Base-by-base conservation (phyloP, 2,113 vertebrate species). In the Epinephelus fuscoguttatus region DNA sequence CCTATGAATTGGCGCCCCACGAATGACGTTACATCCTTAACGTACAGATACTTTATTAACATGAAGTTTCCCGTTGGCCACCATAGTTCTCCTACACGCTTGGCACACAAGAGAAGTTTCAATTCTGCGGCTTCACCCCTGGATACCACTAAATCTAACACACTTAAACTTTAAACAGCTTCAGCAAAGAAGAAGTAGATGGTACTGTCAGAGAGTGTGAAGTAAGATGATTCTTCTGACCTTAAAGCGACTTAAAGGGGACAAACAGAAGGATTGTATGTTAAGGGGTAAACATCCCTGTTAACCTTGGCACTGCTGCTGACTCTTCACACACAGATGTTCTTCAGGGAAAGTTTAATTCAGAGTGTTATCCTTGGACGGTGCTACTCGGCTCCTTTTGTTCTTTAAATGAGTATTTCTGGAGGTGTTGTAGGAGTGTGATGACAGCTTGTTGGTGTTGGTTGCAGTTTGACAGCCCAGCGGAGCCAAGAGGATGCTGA, bases 401-500 rank as follows among this genome's bases (percentile, higher is more conserved):
- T 5, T 7, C 42, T 4, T 62, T 62, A 9, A 19, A 19, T 2
- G 3, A 17, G 40, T 53, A 50, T 62, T 57, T 4, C 10, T 49
- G 8, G 21, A 12, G 33, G 40, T n/a, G 27, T 21, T 63, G 11
- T 6, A 9, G 1, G 30, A 53, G 10, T 69, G 56, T 56, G 45
- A 23, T 66, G 45, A 75, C 33, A 25, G 13, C 17, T 19, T 67
- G 57, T 13, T 33, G 33, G n/a, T 64, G 25, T 27, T 40, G 53
- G 8, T 19, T 67, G 67, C 92, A 98, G 98, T 93, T 88, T 97
- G 85, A 96, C 96, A 25, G 92, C 95, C 0, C 97, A 97, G 89
- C 92, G 97, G 89, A 96, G 96, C 0, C 94, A 96, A 87, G 97
- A 98, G 67, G 97, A 97, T 0, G 95, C 96, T 66, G 97, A 97